Evolutionary conservation across 1,140 invertebrate genomes (phyloP).

Genomic region (Caerostris darwini): DNA sequence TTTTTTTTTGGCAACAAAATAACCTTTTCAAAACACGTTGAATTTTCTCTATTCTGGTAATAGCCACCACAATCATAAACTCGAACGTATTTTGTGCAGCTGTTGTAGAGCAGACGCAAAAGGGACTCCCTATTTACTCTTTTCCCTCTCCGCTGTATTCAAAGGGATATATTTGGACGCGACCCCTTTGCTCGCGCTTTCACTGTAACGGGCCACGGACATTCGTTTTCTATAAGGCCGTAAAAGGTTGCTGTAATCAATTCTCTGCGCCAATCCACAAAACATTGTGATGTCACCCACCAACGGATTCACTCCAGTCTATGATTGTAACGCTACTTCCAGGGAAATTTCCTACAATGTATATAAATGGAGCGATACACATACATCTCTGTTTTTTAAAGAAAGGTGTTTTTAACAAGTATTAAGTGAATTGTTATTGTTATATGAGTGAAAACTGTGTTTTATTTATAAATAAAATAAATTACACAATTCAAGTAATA

Average conservation of each 20-base stretch:
- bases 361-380: neutral
- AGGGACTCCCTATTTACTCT: neutral
- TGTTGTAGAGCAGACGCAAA: constrained; percentile 12
- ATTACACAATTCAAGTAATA: too few species aligned
- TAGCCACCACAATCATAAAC: neutral
- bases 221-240: constrained; percentile 28
- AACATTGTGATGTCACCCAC: constrained; percentile 27
- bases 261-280: constrained; percentile 64
- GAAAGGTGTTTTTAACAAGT: too few species aligned
- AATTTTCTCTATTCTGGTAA: neutral
- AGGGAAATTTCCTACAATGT: neutral
- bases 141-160: neutral
- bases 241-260: constrained; percentile 67
- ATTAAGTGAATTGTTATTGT: too few species aligned
- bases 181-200: constrained; percentile 28
- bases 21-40: neutral
- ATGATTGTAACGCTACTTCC: neutral
- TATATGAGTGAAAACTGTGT: too few species aligned
- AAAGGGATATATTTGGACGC: constrained; percentile 64
- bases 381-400: too few species aligned
- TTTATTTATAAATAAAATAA: too few species aligned
- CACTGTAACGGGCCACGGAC: constrained; percentile 12
- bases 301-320: neutral
- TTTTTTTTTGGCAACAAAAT: too few species aligned
- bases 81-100: constrained; percentile 50